Evolutionary conservation across 2,888 invertebrate species (phyloP), one percentile per base, ranked within the genome.

Genomic region (Homarus gammarus): DNA sequence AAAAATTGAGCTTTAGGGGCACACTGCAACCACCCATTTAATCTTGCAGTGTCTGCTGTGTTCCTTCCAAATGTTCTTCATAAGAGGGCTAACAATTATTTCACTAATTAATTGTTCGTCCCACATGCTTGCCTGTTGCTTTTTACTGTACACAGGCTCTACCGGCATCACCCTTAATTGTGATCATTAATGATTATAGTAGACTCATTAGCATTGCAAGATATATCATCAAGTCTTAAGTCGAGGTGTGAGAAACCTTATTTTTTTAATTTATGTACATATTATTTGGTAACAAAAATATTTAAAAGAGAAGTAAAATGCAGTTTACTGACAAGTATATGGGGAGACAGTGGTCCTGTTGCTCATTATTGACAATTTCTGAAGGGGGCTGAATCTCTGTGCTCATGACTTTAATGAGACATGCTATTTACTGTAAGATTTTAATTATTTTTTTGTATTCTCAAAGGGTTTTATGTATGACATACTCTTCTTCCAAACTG

Each of bases 111-210:
- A 31, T 36, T 84, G 31, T 88, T 31, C 72, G 88, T 88, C 77
- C 82, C 56, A 51, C 77, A 70, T 77, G 77, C 78, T 68, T 78
- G 78, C 84, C 78, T 88, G 83, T 75, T 78, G 78, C 84, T 77
- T 77, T 27, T 77, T 70, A 64, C 40, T 75, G 73, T 81, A 81
- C 72, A 38, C 75, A 64, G 87, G 87, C 64, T 64, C 75, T 40
- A 36, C 70, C 64, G 79, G 70, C 38, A 70, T 70, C 64, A 77
- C 77, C 56, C 84, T 78, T 70, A 36, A 64, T 78, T 84, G 70
- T 83, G 77, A 78, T 88, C 64, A 83, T 88, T 68, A 88, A 8
- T 81, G n/a, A 61, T 73, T 81, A 73, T 87, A 77, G 88, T 84
- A 38, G 77, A 77, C 77, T 77, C 70, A 83, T 88, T 88, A 88